Evolutionary conservation across 2,797 vertebrate species (phyloP), one percentile per base, ranked within the genome.

Genomic region (Erithacus rubecula): DNA sequence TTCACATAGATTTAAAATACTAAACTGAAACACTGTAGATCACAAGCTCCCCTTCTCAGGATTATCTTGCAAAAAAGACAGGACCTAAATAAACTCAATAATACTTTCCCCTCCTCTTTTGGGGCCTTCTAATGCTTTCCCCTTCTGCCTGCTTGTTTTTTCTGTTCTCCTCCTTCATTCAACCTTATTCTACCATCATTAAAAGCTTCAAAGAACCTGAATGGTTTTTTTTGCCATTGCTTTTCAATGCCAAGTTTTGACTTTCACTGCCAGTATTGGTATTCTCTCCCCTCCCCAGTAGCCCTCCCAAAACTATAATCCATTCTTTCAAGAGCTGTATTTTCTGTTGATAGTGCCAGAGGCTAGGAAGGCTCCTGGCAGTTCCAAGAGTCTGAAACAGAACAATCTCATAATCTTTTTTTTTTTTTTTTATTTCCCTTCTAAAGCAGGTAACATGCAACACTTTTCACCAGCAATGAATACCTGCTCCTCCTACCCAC

Each of bases 311-410:
- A 84, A 94, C 69, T 63, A 56, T 27, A 39, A 37, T 62, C 44
- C 49, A 68, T 89, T 94, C 95, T 95, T 74, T 85, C 65, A 83
- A 51, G 63, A 85, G 41, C 27, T 76, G 74, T 30, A 47, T 69
- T 96, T 90, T 91, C 89, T 92, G 87, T 90, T 90, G 83, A 69
- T 37, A 93, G 53, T 29, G 78, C 88, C 80, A 80, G 89, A 93
- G 83, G 93, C 94, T 88, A 95, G 90, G 93, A 96, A 95, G 65
- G 84, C 89, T 95, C 53, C 75, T 87, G 46, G 88, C 86, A 53
- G 64, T n/a, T 91, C 70, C 32, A 55, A 79, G 34, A 80, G n/a
- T 34, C 65, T 3, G 1, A 67, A 80, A 88, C 15, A 3, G 34
- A 95, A 91, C 72, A 90, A 84, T 49, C 20, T 32, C 46, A 47